phyloP scores from a whole-genome alignment of 2,113 vertebrate genomes.

The Cromileptes altivelis region DNA sequence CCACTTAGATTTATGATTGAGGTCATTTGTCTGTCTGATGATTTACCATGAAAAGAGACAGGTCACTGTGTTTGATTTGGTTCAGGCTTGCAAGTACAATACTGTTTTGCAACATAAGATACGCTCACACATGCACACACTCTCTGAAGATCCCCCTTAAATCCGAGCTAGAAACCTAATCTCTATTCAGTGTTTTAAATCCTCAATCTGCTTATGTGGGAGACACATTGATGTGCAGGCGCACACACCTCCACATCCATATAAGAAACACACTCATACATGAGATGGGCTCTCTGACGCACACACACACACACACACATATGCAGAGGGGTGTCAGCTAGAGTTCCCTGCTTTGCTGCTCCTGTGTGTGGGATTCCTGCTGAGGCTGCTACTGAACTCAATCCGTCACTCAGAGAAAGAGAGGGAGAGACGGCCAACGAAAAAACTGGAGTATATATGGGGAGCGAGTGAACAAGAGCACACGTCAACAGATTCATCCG shows the following conservation, averaged over 20 bases:
- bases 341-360: slow-evolving; percentile 61
- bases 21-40: slow-evolving; percentile 58
- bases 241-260: slow-evolving; percentile 29
- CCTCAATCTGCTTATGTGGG: slow-evolving; percentile 48
- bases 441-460: slow-evolving; percentile 23
- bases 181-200: slow-evolving; percentile 62
- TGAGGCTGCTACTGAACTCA: slow-evolving; percentile 76
- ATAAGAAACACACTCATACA: slow-evolving; percentile 29
- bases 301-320: slow-evolving; percentile 3
- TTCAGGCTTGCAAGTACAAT: slow-evolving; percentile 27
- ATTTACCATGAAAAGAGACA: slow-evolving; percentile 33
- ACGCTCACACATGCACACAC: background rate
- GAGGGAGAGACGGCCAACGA: slow-evolving; percentile 10
- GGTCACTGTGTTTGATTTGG: slow-evolving; percentile 27
- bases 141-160: slow-evolving; percentile 46
- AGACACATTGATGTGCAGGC: slow-evolving; percentile 37
- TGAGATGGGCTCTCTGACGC: slow-evolving; percentile 18
- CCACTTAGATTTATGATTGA: slow-evolving; percentile 38
- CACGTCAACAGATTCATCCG: slow-evolving; percentile 43
- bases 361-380: slow-evolving; percentile 71
- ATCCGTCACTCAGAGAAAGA: slow-evolving; percentile 78
- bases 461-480: slow-evolving; percentile 39
- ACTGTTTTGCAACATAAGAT: slow-evolving; percentile 22
- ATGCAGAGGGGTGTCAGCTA: slow-evolving; percentile 61
- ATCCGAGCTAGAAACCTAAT: slow-evolving; percentile 63